Conservation (phyloP, 2,888 invertebrate genomes). For the Notodonta ziczac region DNA sequence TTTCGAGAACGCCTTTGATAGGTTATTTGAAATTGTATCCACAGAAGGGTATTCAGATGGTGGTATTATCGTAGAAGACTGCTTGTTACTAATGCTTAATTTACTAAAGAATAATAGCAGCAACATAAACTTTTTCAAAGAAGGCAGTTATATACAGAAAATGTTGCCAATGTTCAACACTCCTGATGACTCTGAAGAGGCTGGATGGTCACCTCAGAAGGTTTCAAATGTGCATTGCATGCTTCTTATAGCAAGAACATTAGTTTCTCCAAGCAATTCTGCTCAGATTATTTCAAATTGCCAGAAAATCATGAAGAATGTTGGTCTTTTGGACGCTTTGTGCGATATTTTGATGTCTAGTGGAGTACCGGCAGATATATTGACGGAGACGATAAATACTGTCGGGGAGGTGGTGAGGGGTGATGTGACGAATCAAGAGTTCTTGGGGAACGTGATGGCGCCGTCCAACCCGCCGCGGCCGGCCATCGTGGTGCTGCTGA, state of each 20-base stretch:
- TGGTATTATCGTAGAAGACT: constrained; percentile 99
- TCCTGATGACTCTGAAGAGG: constrained; percentile 88
- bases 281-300: constrained; percentile 92
- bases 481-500: constrained; percentile 96
- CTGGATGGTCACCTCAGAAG: constrained; percentile 96
- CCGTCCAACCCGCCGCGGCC: constrained; percentile 97
- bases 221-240: constrained; percentile 97
- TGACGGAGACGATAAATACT: constrained; percentile 97
- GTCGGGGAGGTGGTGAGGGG: constrained; percentile 98
- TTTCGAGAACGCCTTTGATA: constrained; percentile 99
- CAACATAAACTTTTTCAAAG: constrained; percentile 99
- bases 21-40: constrained; percentile 95
- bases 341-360: constrained; percentile 97
- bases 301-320: constrained; percentile 94
- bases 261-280: constrained; percentile 97
- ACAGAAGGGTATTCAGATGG: constrained; percentile 97
- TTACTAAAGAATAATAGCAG: constrained; percentile 97
- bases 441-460: constrained; percentile 94
- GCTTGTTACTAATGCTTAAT: constrained; percentile 95
- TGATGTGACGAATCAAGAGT: constrained; percentile 95
- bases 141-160: constrained; percentile 97
- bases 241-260: constrained; percentile 93
- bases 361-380: constrained; percentile 97
- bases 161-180: constrained; percentile 94
- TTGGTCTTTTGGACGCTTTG: constrained; percentile 86